Percentiles rank a stretch among this genome's conserved stretches.
Evolutionary conservation across 2,113 vertebrate genomes (phyloP).

Genomic region (Lathamus discolor): DNA sequence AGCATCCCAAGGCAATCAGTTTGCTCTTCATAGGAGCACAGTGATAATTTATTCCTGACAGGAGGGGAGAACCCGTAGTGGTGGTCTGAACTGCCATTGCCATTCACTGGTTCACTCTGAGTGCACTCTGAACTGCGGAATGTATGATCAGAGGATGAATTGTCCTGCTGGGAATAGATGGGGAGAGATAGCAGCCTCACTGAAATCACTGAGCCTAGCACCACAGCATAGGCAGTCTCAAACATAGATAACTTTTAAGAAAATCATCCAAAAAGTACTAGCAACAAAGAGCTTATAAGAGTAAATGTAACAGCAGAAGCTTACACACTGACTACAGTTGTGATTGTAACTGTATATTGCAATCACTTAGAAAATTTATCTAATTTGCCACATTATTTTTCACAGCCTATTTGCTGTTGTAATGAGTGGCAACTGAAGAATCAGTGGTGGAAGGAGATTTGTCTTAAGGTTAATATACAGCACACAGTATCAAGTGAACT

Average conservation of each 20-base stretch:
- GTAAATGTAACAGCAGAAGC: background rate
- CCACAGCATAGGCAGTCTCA: background rate
- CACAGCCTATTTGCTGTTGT: background rate
- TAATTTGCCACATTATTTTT: background rate
- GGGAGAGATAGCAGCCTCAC: background rate
- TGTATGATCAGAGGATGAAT: background rate
- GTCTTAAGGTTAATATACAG: background rate
- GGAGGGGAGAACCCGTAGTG: background rate
- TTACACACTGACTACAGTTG: background rate
- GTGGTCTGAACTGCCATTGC: background rate
- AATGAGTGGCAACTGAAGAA: background rate
- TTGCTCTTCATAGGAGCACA: background rate
- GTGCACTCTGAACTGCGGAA: background rate
- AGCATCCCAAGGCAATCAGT: background rate
- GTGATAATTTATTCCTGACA: slow-evolving; percentile 17
- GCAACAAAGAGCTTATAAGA: background rate
- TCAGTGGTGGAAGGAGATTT: background rate
- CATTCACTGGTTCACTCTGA: background rate
- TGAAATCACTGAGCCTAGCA: background rate
- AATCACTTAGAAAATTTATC: background rate
- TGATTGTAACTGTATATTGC: background rate
- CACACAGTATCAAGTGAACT: background rate
- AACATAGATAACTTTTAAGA: background rate
- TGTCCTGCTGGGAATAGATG: background rate
- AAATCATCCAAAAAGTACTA: background rate